Evolutionary conservation across 1,140 invertebrate species (phyloP), one percentile per base, ranked within the genome.

Genomic region (Drosophila kohkoa): DNA sequence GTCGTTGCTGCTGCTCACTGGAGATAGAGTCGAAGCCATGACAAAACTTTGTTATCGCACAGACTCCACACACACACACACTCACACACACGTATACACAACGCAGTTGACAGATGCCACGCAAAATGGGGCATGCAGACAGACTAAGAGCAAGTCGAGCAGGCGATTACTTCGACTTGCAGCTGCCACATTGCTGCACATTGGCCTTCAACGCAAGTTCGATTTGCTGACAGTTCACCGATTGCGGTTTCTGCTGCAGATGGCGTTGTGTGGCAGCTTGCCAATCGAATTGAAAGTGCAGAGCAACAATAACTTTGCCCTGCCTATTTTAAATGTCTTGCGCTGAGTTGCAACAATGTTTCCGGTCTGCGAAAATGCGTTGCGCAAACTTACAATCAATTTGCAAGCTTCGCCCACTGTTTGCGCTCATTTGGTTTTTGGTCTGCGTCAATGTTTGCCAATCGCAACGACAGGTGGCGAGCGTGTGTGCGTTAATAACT

Each of bases 1-100:
- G 57, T 6, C 58, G 25, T 20, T 35, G 49, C 38, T 32, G 38
- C 35, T 49, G 30, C 48, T 30, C 16, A 11, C n/a, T 59, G 57
- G 20, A 57, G 35, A 57, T 41, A 41, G 35, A 48, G 58, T 32
- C 28, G 57, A 62, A 41, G 49, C 65, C 66, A 35, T 51, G 51
- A 45, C 67, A 62, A 75, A 70, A 70, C 58, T 75, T 70, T 35
- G 66, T 70, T 75, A 70, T 70, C 71, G 55, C 59, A 43, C 38
- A 52, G 10, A 59, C 28, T 51, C 10, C 11, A 30, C 10, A 13
- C 52, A 30, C 10, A 13, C 52, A 51, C 20, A 30, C 35, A 16
- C 20, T 3, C 35, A 52, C 60, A 48, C 15, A 32, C n/a, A 28
- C 46, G 43, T 15, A 35, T 4, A n/a, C 35, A 43, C 43, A 69